Base-by-base conservation (phyloP, 2,888 invertebrate genomes). In the Pachydiplax longipennis region DNA sequence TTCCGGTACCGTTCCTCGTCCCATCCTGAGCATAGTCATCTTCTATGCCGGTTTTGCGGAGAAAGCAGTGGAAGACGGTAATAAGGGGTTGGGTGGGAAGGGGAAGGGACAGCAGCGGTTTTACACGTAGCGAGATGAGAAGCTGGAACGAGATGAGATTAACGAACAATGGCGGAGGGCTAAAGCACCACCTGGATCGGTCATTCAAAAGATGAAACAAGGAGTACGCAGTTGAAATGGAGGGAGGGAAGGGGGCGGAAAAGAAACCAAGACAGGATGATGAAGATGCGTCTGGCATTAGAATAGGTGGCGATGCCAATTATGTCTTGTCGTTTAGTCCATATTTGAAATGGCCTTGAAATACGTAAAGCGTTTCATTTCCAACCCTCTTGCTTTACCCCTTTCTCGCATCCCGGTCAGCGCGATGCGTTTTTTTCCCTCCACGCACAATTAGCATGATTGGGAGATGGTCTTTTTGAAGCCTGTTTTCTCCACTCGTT, bases 281-380 rank as follows among this genome's bases (percentile, higher is more conserved):
- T 35, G 35, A 61, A 83, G 83, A 83, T 83, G 83, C 83, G 83
- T 83, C 58, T 83, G 83, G 83, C 53, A 83, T 83, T 35, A 35
- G 58, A 83, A 58, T 83, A 83, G 6, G 83, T 48, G 83, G 73
- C 73, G 31, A 83, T 83, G 53, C 83, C 83, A 83, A 83, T 83
- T 83, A 83, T 83, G 35, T 48, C 83, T 35, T 53, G 83, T 61
- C 35, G 83, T 83, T 83, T 53, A 83, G 83, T 61, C 83, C 83
- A 83, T 83, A 58, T 83, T 83, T 58, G 83, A 83, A 61, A 58
- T 48, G 58, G 31, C 83, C 83, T 83, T 83, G 58, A 83, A 58
- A 61, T 58, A 58, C 31, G 53, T 35, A 73, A 73, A 58, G 83
- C 58, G 18, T 31, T 83, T 83, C 83, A 53, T 83, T 35, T 35